Evolutionary conservation across 2,888 invertebrate species (phyloP).

Genomic region (Athetis lepigone): DNA sequence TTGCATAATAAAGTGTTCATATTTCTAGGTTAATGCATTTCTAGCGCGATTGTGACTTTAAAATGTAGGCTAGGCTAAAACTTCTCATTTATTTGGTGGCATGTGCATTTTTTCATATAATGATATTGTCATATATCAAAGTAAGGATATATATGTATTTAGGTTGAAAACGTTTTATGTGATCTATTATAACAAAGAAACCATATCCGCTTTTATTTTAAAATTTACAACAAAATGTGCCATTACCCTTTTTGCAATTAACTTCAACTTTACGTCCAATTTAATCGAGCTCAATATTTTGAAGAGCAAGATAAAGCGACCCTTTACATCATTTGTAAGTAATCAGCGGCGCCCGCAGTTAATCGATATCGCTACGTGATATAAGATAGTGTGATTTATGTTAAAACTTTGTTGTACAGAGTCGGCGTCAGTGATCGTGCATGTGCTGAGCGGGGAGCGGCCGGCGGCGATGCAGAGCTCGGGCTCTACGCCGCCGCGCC

Average conservation of each 20-base stretch:
- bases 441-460: conserved; percentile 94
- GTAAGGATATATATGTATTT: no score
- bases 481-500: conserved; percentile 79
- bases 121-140: conserved; percentile 28
- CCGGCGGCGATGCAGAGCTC: conserved; percentile 92
- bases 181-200: not conserved
- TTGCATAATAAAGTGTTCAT: conserved; percentile 40
- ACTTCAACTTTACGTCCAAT: conserved; percentile 11
- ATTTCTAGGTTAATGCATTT: conserved; percentile 43
- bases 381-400: conserved; percentile 48
- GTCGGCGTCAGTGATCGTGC: conserved; percentile 95
- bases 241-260: conserved; percentile 9
- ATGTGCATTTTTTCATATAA: no score
- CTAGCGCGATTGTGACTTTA: conserved; percentile 24
- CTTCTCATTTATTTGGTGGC: conserved; percentile 38
- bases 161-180: no score
- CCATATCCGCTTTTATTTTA: not conserved
- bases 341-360: conserved; percentile 25
- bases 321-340: conserved; percentile 44
- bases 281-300: conserved; percentile 37
- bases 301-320: conserved; percentile 28
- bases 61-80: conserved; percentile 17
- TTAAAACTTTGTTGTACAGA: conserved; percentile 83
- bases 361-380: conserved; percentile 44
- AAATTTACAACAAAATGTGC: not conserved